These are phyloP conservation scores for Catostomus latipinnis DNA, from an alignment of 2,797 vertebrate species.

Conservation along the genomic window DNA sequence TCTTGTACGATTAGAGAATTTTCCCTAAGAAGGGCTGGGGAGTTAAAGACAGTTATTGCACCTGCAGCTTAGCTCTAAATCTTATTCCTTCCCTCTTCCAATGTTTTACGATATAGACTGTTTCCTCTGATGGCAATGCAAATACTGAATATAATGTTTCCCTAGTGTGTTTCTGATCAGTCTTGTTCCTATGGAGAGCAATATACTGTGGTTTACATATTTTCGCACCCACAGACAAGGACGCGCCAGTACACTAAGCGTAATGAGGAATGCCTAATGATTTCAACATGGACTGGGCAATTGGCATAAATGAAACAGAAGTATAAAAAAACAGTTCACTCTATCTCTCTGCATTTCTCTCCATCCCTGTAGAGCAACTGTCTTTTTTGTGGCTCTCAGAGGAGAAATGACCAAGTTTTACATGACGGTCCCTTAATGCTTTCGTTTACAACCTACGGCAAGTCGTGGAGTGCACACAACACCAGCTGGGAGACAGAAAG, in stretches of 20 bases:
- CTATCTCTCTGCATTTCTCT: not conserved
- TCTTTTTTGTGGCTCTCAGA: constrained; percentile 34
- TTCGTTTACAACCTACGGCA: constrained; percentile 41
- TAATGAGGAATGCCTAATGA: not conserved
- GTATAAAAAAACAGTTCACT: constrained; percentile 13
- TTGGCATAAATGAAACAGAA: constrained; percentile 38
- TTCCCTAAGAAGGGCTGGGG: not conserved
- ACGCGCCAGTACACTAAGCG: not conserved
- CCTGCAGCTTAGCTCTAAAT: constrained; percentile 36
- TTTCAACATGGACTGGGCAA: constrained; percentile 4
- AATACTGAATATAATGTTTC: constrained; percentile 33
- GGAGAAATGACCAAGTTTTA: constrained; percentile 39
- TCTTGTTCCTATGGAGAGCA: not conserved
- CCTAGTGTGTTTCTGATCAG: not conserved
- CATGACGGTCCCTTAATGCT: constrained; percentile 27
- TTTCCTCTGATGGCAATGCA: constrained; percentile 19
- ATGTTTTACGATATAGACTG: constrained; percentile 10
- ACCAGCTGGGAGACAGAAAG: constrained; percentile 25
- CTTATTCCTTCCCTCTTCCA: constrained; percentile 26
- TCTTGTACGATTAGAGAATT: constrained; percentile 15
- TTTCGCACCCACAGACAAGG: not conserved
- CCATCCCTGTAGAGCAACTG: constrained; percentile 12
- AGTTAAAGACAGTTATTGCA: constrained; percentile 15
- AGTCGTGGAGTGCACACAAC: constrained; percentile 14
- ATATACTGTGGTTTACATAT: not conserved